Evolutionary conservation across 2,888 invertebrate genomes (phyloP).

Genomic region (Exocentrus adspersus): DNA sequence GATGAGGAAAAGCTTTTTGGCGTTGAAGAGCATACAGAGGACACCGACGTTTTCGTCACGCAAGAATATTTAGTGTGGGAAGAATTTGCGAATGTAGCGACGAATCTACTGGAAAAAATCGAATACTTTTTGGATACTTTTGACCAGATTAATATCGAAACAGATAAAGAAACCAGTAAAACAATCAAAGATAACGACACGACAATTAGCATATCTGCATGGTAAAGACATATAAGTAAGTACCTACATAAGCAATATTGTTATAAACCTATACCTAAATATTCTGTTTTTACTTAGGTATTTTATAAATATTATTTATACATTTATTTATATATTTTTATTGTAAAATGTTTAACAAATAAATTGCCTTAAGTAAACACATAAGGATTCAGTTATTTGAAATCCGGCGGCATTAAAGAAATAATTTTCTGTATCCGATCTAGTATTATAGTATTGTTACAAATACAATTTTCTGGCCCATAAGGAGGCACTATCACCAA

Average conservation of each 20-base stretch:
- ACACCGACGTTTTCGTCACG: conserved; percentile 57
- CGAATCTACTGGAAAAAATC: conserved; percentile 76
- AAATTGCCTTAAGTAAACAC: conserved; percentile 27
- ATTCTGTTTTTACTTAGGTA: conserved; percentile 29
- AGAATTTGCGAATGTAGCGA: conserved; percentile 78
- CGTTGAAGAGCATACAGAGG: conserved; percentile 60
- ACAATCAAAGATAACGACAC: conserved; percentile 56
- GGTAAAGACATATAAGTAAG: no score
- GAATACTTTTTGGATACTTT: conserved; percentile 63
- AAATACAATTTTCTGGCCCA: conserved; percentile 58
- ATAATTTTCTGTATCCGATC: conserved; percentile 59
- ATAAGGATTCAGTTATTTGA: conserved; percentile 36
- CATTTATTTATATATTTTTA: neutral
- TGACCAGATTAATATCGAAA: conserved; percentile 55
- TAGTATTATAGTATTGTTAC: conserved; percentile 60
- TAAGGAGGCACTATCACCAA: conserved; percentile 61
- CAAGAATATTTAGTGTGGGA: conserved; percentile 72
- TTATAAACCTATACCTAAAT: conserved; percentile 3
- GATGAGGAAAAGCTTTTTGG: conserved; percentile 71
- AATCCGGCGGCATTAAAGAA: conserved; percentile 55
- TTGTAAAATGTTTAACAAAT: neutral
- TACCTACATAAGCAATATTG: neutral
- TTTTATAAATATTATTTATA: conserved; percentile 23
- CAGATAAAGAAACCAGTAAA: conserved; percentile 34
- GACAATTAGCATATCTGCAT: conserved; percentile 60